phyloP scores from a whole-genome alignment of 2,113 vertebrate genomes.

The Petrocephalus zakoni region DNA sequence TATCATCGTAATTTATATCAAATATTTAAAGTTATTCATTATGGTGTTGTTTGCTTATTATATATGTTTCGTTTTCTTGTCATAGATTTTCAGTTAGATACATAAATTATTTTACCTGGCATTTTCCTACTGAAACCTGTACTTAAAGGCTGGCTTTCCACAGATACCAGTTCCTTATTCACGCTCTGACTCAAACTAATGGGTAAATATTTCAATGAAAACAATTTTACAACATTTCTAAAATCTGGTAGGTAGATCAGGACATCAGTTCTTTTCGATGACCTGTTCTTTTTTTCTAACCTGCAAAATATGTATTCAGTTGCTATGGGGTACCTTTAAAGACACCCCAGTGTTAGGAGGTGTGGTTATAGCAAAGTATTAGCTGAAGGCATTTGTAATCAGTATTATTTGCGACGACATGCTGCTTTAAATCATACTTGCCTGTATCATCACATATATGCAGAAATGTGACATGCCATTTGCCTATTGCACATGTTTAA shows the following conservation, averaged over 20 bases:
- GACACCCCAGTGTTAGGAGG: background rate
- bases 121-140: background rate
- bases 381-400: background rate
- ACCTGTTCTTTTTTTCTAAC: background rate
- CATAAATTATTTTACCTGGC: background rate
- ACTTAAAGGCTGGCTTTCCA: background rate
- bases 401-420: background rate
- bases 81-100: background rate
- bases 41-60: background rate
- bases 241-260: background rate
- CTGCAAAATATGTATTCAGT: background rate
- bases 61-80: background rate
- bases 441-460: background rate
- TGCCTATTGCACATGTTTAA: conserved; percentile 8
- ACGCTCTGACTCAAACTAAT: background rate
- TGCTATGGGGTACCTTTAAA: background rate
- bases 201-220: background rate
- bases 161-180: background rate
- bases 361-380: background rate
- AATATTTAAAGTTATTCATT: background rate
- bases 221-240: conserved; percentile 13
- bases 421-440: background rate
- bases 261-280: background rate
- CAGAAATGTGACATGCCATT: background rate
- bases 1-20: background rate